Conservation (phyloP, 2,888 invertebrate species). For the Tinea semifulvella region DNA sequence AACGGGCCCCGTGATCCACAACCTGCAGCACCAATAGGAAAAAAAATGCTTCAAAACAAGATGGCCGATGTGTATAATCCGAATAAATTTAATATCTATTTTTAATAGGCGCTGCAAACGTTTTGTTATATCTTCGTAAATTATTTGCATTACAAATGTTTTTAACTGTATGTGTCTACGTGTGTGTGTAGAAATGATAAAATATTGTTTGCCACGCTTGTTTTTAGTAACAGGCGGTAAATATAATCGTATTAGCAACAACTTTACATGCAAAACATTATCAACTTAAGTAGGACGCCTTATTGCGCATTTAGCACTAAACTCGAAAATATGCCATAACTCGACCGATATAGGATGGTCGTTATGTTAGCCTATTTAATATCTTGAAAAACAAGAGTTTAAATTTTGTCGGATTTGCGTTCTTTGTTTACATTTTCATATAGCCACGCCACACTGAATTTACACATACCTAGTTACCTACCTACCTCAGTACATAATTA, state of each 20-base stretch:
- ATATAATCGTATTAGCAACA: slow-evolving; percentile 3
- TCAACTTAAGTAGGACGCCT: not conserved
- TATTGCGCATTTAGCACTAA: slow-evolving; percentile 23
- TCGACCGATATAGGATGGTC: slow-evolving; percentile 18
- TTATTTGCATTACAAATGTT: not conserved
- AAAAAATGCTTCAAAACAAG: slow-evolving; percentile 47
- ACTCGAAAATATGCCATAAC: slow-evolving; percentile 17
- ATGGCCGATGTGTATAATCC: slow-evolving; percentile 40
- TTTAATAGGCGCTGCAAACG: not conserved
- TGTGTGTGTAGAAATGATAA: not conserved
- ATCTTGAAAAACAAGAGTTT: slow-evolving; percentile 23
- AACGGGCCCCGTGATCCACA: slow-evolving; percentile 27
- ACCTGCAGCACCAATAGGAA: slow-evolving; percentile 31
- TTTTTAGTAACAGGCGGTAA: not conserved
- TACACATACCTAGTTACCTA: too few relatives aligned
- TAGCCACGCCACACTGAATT: too few relatives aligned
- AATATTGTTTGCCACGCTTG: not conserved
- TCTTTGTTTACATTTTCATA: not conserved
- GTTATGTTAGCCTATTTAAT: slow-evolving; percentile 19
- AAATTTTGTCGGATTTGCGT: slow-evolving; percentile 19
- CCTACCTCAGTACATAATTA: too few relatives aligned
- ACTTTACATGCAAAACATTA: not conserved
- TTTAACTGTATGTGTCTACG: not conserved
- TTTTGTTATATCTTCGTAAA: not conserved
- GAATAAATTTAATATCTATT: slow-evolving; percentile 28